Conservation (phyloP, 2,797 vertebrate species). For the Borostomias antarcticus region DNA sequence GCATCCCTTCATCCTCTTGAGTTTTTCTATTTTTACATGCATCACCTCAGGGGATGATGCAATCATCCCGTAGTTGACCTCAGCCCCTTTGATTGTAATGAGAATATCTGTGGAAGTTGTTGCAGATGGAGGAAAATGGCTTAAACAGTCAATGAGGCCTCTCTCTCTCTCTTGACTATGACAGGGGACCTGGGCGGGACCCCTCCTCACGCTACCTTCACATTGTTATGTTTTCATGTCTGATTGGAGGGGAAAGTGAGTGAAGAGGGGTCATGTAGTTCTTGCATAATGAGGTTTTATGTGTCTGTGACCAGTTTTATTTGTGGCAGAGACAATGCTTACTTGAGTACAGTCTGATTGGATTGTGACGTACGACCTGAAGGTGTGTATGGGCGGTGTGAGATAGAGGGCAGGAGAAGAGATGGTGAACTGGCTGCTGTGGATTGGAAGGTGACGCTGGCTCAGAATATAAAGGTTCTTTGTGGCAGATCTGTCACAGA, state of each 20-base stretch:
- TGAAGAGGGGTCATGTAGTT: conserved; percentile 47
- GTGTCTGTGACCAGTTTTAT: too few relatives aligned
- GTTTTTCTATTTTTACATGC: neutral
- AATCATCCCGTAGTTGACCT: neutral
- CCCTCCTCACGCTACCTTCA: conserved; percentile 44
- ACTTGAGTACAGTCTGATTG: too few relatives aligned
- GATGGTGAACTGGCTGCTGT: conserved; percentile 27
- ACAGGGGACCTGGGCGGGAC: conserved; percentile 49
- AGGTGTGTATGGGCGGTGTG: conserved; percentile 25
- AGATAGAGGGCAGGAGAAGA: conserved; percentile 38
- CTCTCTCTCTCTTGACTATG: conserved; percentile 60
- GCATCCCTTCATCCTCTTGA: conserved; percentile 9
- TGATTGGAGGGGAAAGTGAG: conserved; percentile 56
- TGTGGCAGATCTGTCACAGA: conserved; percentile 21
- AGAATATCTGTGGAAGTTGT: conserved; percentile 15
- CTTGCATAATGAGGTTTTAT: conserved; percentile 34
- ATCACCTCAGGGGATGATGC: conserved; percentile 12
- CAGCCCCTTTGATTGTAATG: conserved; percentile 3
- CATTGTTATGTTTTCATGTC: conserved; percentile 70
- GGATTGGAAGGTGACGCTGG: conserved; percentile 41
- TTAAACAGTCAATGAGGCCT: conserved; percentile 37
- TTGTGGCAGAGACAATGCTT: too few relatives aligned
- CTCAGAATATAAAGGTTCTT: conserved; percentile 26
- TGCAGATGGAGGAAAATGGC: conserved; percentile 27
- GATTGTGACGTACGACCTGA: too few relatives aligned